A percentile compares a stretch with the other conserved stretches of the same genome.
These are phyloP conservation scores for Micromys minutus DNA, from an alignment of 2,113 vertebrate genomes.

Conservation along the genomic window DNA sequence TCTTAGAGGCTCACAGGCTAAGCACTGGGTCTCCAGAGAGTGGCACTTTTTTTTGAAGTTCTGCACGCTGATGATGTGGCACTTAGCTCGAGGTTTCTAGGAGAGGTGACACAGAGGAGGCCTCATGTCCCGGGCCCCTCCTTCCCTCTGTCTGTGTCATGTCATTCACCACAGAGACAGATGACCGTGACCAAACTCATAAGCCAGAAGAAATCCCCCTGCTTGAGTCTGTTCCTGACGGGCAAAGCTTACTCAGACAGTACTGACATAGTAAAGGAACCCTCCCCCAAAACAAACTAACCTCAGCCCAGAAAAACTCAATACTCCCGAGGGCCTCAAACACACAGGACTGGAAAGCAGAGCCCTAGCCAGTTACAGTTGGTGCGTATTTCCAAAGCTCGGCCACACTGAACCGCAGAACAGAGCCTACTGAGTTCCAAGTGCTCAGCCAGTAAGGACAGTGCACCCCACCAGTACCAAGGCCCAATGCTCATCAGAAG, in stretches of 20 bases:
- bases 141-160: not conserved
- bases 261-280: not conserved
- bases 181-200: too few relatives aligned
- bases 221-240: not conserved
- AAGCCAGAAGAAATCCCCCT: not conserved
- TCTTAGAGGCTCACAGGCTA: too few relatives aligned
- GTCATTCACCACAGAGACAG: too few relatives aligned
- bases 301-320: not conserved
- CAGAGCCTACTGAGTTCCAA: not conserved
- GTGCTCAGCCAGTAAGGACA: not conserved
- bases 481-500: not conserved
- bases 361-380: not conserved
- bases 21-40: not conserved
- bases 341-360: not conserved
- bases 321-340: not conserved
- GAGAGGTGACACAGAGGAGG: not conserved
- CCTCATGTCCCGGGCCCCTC: not conserved
- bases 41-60: not conserved
- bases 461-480: not conserved
- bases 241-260: not conserved
- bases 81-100: not conserved
- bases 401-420: not conserved
- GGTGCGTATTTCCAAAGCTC: not conserved
- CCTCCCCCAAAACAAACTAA: not conserved
- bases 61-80: not conserved